Base-by-base conservation (phyloP, 2,888 invertebrate genomes). In the Stictocephala bisonia region DNA sequence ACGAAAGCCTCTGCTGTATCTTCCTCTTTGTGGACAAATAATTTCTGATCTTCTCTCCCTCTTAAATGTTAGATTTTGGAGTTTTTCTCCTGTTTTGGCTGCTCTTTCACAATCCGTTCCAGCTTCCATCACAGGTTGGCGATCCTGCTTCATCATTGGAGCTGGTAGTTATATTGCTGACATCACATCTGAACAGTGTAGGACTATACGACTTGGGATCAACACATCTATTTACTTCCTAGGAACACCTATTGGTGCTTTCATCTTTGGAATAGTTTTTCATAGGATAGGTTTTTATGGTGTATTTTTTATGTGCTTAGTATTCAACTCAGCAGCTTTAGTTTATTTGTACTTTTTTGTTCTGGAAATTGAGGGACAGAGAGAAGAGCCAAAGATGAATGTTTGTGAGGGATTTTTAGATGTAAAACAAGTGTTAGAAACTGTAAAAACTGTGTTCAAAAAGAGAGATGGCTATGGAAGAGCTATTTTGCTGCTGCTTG, bases 81-180 rank as follows among this genome's bases (percentile, higher is more conserved):
- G 56, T 2, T 78, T 77, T 77, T 76, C 79, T 4, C 76, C 79
- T 22, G 66, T 75, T 15, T 64, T 77, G 0, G 78, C 78, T 1
- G 79, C 78, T 0, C 15, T 79, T 13, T 67, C 75, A 13, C 77
- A 77, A 51, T 75, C 75, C 0, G 20, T 78, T 1, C 72, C 77
- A 4, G 77, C 78, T 0, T 78, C 78, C 0, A 20, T 79, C n/a
- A 77, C 77, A 0, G 80, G 80, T 0, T 73, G 78, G 4, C 75
- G 77, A 40, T 71, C 73, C 3, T 72, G 77, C 40, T 77, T 78
- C 51, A 68, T 78, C 69, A 77, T 79, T 50, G 78, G 74, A 2
- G 72, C 75, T 2, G 74, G 76, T 60, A 76, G 78, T 15, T 78
- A 78, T 44, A 74, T 79, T 44, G 75, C 76, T 3, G 79, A 79